phyloP scores from a whole-genome alignment of 2,797 vertebrate genomes.

The Sylvilagus floridanus region DNA sequence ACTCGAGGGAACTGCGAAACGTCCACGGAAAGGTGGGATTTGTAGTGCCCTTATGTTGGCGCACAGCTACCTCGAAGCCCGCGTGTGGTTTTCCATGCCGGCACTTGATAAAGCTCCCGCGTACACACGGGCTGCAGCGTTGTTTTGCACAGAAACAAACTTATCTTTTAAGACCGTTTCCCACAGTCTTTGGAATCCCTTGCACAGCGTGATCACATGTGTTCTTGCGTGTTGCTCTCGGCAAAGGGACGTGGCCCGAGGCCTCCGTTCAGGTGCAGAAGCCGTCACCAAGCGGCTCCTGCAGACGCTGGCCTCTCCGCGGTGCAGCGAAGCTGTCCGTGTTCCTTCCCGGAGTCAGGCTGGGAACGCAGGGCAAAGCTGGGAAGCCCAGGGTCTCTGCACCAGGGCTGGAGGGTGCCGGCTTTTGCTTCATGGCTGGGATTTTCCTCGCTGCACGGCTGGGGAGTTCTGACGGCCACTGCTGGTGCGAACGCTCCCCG shows the following conservation, averaged over 20 bases:
- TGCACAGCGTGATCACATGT: fast-evolving
- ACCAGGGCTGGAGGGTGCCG: not conserved
- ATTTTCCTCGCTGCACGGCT: not conserved
- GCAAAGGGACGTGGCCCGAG: fast-evolving
- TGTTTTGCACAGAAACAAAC: no score
- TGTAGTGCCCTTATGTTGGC: no score
- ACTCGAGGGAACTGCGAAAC: no score
- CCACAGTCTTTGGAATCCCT: not conserved
- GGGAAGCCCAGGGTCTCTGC: fast-evolving
- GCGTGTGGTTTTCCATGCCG: no score
- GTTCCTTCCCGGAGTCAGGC: fast-evolving
- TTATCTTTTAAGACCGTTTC: no score
- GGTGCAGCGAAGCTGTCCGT: not conserved
- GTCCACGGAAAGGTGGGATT: no score
- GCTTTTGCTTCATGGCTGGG: constrained; percentile 37
- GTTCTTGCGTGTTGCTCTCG: not conserved
- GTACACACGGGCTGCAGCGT: no score
- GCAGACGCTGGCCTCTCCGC: not conserved
- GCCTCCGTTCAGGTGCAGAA: not conserved
- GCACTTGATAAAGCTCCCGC: no score
- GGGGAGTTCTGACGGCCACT: constrained; percentile 15
- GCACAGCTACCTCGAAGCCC: no score
- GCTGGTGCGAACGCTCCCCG: not conserved
- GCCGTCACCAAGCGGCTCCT: no score
- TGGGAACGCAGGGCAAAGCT: not conserved